Conservation (phyloP, 2,888 invertebrate species). For the Venustoraphidia nigricollis region DNA sequence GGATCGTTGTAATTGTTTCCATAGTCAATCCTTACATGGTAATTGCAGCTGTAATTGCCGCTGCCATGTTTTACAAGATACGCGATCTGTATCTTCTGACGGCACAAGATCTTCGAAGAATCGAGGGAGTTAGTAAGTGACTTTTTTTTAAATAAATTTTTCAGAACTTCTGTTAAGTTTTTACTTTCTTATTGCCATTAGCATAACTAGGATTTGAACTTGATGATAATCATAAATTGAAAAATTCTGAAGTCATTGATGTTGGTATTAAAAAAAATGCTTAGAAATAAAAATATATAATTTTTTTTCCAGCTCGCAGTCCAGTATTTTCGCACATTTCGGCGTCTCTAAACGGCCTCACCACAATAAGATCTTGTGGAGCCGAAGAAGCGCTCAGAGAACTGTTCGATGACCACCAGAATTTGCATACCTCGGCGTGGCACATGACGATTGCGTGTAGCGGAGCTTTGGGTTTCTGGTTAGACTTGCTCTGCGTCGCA, state of each 20-base stretch:
- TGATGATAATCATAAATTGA: neutral
- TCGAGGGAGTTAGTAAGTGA: slow-evolving; percentile 36
- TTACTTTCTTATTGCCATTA: neutral
- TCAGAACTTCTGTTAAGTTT: neutral
- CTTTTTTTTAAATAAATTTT: neutral
- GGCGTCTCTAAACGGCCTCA: slow-evolving; percentile 31
- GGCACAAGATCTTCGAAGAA: slow-evolving; percentile 38
- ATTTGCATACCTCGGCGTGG: slow-evolving; percentile 22
- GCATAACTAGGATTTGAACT: neutral
- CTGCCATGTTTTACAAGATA: slow-evolving; percentile 44
- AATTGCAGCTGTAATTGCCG: slow-evolving; percentile 41
- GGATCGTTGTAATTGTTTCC: slow-evolving; percentile 27
- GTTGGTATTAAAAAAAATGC: too few relatives aligned
- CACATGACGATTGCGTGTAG: slow-evolving; percentile 13
- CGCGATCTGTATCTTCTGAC: slow-evolving; percentile 47
- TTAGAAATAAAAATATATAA: too few relatives aligned
- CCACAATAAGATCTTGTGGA: slow-evolving; percentile 30
- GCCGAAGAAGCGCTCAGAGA: slow-evolving; percentile 23
- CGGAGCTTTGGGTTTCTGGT: slow-evolving; percentile 10
- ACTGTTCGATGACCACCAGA: slow-evolving; percentile 23
- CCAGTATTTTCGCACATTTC: slow-evolving; percentile 34
- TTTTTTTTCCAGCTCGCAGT: slow-evolving; percentile 23
- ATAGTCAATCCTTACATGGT: slow-evolving; percentile 50
- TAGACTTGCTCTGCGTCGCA: slow-evolving; percentile 2
- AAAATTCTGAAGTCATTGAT: neutral